Evolutionary conservation across 2,113 vertebrate genomes (phyloP).

Genomic region (Thomomys bottae): DNA sequence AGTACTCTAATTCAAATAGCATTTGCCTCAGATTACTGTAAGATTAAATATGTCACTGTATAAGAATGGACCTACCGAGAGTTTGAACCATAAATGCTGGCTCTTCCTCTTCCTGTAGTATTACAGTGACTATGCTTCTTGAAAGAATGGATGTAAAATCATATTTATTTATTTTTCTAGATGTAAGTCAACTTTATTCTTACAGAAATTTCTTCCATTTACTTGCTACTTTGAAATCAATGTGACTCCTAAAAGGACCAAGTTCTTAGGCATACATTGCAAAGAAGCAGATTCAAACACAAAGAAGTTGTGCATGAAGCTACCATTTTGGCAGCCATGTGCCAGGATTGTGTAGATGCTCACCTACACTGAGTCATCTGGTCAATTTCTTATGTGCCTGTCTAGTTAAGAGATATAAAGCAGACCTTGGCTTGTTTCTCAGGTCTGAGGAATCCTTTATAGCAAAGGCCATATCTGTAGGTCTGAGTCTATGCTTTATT

Average conservation of each 20-base stretch:
- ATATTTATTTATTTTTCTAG: not conserved
- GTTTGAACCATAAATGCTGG: not conserved
- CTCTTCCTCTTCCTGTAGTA: not conserved
- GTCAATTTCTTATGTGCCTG: not conserved
- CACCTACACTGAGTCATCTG: not conserved
- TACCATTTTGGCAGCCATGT: not conserved
- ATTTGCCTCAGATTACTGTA: not conserved
- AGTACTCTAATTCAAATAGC: not conserved
- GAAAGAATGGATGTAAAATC: not conserved
- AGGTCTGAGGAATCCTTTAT: conserved; percentile 72
- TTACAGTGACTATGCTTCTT: not conserved
- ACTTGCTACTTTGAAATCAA: conserved; percentile 42
- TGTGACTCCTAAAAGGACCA: not conserved
- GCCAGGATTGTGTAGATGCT: too few relatives aligned
- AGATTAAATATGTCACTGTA: not conserved
- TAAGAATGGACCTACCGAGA: not conserved
- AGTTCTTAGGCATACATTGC: not conserved
- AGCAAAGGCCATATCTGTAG: conserved; percentile 59
- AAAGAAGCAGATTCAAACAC: not conserved
- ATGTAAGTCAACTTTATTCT: not conserved
- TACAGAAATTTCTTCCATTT: not conserved
- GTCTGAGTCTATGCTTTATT: conserved; percentile 77
- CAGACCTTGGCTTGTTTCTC: conserved; percentile 64
- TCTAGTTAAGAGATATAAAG: conserved; percentile 42
- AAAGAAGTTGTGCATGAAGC: not conserved